Base-by-base conservation (phyloP, 2,888 invertebrate genomes). In the Epistrophella euchroma region DNA sequence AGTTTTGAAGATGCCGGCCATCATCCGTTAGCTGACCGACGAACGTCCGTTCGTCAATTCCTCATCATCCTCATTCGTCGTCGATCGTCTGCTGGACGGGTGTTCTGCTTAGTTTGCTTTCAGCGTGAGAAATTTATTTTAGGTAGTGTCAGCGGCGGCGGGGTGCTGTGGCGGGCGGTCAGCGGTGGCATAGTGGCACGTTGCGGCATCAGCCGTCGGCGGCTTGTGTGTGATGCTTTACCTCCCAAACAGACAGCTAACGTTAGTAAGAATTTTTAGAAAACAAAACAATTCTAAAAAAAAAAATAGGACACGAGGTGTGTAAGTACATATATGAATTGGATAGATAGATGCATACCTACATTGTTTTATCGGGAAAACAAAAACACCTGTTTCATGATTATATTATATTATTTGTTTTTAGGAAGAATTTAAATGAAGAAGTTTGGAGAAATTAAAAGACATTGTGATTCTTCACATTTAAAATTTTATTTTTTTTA, bases 1-100 rank as follows among this genome's bases (percentile, higher is more conserved):
- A 55, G 62, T 71, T 84, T 17, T 75, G 74, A 55, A 32, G 43
- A 66, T 66, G 66, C 60, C 75, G 68, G 68, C 68, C 82, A 78
- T 82, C 74, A 60, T 56, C 40, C 62, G 43, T 68, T 74, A 68
- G 50, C 17, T n/a, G n/a, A n/a, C n/a, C n/a, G n/a, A n/a, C 52
- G 50, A 52, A 28, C 58, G 62, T 68, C 45, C 62, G 37, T 28
- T 22, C 79, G 74, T 78, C 62, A 76, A 72, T 71, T 66, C 40
- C 17, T 37, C 58, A 22, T 66, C 40, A 17, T 37, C 58, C 43
- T 50, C 25, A 19, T n/a, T 37, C 4, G 60, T 22, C 15, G n/a
- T 37, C 40, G 35, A 15, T 10, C 17, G 19, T 17, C 22, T 37
- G 52, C 68, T 66, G 66, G 47, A 66, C 32, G 47, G 47, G 66